Percentiles rank a stretch among this genome's conserved stretches.
phyloP scores from a whole-genome alignment of 2,113 vertebrate species.

The Polypterus bichir region DNA sequence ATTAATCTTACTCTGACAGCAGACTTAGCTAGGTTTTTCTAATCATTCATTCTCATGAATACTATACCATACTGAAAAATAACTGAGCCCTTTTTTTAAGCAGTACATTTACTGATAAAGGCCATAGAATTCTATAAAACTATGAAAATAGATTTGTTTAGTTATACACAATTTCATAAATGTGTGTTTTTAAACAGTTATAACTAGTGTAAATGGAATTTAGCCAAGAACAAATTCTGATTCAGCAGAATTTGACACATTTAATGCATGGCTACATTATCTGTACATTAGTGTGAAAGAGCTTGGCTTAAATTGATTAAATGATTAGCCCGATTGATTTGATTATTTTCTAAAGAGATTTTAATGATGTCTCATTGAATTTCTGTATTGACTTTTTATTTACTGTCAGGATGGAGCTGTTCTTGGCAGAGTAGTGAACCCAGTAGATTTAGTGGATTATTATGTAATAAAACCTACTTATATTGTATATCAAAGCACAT shows the following conservation, averaged over 20 bases:
- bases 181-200: constrained; percentile 34
- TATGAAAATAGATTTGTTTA: constrained; percentile 18
- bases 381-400: constrained; percentile 34
- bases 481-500: too few relatives aligned
- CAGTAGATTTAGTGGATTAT: constrained; percentile 11
- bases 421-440: constrained; percentile 5
- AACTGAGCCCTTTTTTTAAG: too few relatives aligned
- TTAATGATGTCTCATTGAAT: constrained; percentile 31
- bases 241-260: constrained; percentile 39
- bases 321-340: constrained; percentile 56
- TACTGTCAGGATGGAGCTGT: constrained; percentile 18
- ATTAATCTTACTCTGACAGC: constrained; percentile 59
- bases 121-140: constrained; percentile 14
- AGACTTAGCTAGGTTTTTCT: constrained; percentile 40
- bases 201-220: constrained; percentile 33
- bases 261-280: constrained; percentile 35
- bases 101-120: too few relatives aligned
- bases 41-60: constrained; percentile 26
- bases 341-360: constrained; percentile 50
- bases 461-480: background rate
- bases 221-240: constrained; percentile 29
- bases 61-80: too few relatives aligned
- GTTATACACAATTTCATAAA: constrained; percentile 3
- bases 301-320: constrained; percentile 46
- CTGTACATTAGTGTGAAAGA: constrained; percentile 29